These are phyloP conservation scores for Lissonota sp. DNA, from an alignment of 2,888 invertebrate genomes.

Conservation along the genomic window DNA sequence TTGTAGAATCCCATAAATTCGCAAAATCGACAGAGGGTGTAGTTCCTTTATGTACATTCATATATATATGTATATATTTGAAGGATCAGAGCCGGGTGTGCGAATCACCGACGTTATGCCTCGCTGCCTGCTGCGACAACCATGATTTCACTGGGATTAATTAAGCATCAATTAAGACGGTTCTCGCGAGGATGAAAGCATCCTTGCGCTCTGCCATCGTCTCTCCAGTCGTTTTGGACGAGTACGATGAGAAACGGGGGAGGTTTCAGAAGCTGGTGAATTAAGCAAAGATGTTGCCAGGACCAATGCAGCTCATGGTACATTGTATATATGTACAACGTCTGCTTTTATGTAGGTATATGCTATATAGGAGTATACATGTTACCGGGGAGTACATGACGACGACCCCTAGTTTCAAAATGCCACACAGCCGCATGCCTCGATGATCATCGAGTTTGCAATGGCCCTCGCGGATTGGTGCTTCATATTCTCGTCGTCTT, in stretches of 20 bases:
- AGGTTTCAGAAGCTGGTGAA: slow-evolving; percentile 44
- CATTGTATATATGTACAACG: slow-evolving; percentile 7
- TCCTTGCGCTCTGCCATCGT: slow-evolving; percentile 50
- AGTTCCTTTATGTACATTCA: not conserved
- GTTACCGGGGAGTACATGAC: slow-evolving; percentile 50
- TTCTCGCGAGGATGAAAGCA: slow-evolving; percentile 68
- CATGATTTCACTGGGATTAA: slow-evolving; percentile 76
- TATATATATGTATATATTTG: slow-evolving; percentile 21
- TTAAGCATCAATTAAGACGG: slow-evolving; percentile 79
- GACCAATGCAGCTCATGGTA: slow-evolving; percentile 68
- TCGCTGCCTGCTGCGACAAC: slow-evolving; percentile 67
- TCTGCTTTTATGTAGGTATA: not conserved
- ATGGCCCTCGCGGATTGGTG: slow-evolving; percentile 55
- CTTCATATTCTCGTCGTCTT: slow-evolving; percentile 29
- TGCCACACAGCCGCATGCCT: slow-evolving; percentile 53
- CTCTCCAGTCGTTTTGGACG: slow-evolving; percentile 22
- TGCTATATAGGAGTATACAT: slow-evolving; percentile 32
- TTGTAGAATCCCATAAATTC: no score
- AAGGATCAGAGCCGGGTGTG: slow-evolving; percentile 51
- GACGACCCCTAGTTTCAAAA: slow-evolving; percentile 47
- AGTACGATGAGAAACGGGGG: slow-evolving; percentile 19
- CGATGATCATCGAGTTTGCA: slow-evolving; percentile 57
- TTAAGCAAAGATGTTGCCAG: slow-evolving; percentile 83
- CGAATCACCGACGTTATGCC: slow-evolving; percentile 48
- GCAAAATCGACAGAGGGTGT: slow-evolving; percentile 52